phyloP scores from a whole-genome alignment of 1,140 invertebrate species.

The Rhyzopertha dominica region DNA sequence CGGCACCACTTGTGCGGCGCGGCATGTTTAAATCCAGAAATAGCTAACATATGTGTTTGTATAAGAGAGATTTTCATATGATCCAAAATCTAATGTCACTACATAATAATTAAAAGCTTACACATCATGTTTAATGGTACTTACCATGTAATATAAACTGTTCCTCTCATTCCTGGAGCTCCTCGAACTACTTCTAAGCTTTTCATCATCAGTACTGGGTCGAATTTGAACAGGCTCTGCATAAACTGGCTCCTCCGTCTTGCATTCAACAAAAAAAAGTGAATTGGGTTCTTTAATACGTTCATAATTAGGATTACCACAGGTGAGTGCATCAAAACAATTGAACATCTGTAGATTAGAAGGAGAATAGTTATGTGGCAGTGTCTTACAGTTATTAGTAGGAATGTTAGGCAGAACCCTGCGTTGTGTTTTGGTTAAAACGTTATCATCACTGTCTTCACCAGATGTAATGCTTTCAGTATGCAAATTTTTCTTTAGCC shows the following conservation, averaged over 20 bases:
- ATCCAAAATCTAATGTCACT: too few species aligned
- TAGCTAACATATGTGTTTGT: too few species aligned
- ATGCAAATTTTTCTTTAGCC: conserved; percentile 21
- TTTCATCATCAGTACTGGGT: conserved; percentile 15
- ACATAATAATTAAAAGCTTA: too few species aligned
- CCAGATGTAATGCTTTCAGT: conserved; percentile 30
- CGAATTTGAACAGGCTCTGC: conserved; percentile 46
- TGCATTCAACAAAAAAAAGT: conserved; percentile 37
- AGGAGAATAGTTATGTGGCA: too few species aligned
- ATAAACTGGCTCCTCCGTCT: conserved; percentile 45
- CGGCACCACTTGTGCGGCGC: too few species aligned
- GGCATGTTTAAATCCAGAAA: too few species aligned
- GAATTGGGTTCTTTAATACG: conserved; percentile 36
- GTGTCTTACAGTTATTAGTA: conserved; percentile 9
- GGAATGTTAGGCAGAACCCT: conserved; percentile 19
- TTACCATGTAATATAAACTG: conserved; percentile 48
- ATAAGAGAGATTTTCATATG: too few species aligned
- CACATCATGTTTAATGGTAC: too few species aligned
- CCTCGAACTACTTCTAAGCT: conserved; percentile 15
- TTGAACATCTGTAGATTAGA: conserved; percentile 46
- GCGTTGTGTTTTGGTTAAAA: conserved; percentile 30
- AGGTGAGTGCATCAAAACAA: conserved; percentile 53
- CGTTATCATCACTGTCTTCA: conserved; percentile 36
- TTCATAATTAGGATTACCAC: conserved; percentile 44
- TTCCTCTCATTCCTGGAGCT: conserved; percentile 27